Base-by-base conservation (phyloP, 2,797 vertebrate genomes). In the Loriculus beryllinus region DNA sequence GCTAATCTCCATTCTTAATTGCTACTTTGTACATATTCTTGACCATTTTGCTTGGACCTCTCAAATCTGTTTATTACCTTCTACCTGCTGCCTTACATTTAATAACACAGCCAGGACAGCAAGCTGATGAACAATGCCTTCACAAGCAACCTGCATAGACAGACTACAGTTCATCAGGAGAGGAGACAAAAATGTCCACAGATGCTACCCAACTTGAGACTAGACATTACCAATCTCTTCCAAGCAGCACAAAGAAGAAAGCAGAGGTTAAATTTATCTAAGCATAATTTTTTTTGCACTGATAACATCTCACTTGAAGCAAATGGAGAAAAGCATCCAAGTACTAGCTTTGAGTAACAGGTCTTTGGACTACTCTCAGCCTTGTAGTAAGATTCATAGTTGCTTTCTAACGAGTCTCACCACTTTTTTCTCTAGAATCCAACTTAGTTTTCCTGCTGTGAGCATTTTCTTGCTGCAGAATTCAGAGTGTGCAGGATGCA, bases 131-230 rank as follows among this genome's bases (percentile, higher is more conserved):
- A 39, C 29, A 25, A 43, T 5, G 31, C 12, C 26, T 60, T 79
- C 2, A 1, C 9, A 5, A 70, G 35, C 0, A 0, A 71, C n/a
- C 43, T 48, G 11, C 25, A 20, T 2, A 37, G 40, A 29, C 2
- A 37, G 40, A 15, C 17, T 25, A 78, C 35, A 45, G 31, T 12
- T 72, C 62, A 35, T 54, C 43, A 71, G 40, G 11, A 40, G 45
- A 9, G 22, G 19, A 76, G 35, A 87, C 21, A 68, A 52, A n/a
- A 47, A 18, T 2, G 8, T 39, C 51, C 68, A 62, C 13, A 64
- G 54, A 33, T 60, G 40, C 56, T 45, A 42, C 49, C 22, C 3
- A 2, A 14, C 48, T 22, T 47, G 12, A n/a, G n/a, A 10, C 37
- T 64, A 37, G 47, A 60, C 1, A 1, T 33, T 37, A 56, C 19